A percentile compares a stretch with the other conserved stretches of the same genome.
These are phyloP conservation scores for Lycophotia porphyrea DNA, from an alignment of 2,888 invertebrate genomes.

Conservation along the genomic window DNA sequence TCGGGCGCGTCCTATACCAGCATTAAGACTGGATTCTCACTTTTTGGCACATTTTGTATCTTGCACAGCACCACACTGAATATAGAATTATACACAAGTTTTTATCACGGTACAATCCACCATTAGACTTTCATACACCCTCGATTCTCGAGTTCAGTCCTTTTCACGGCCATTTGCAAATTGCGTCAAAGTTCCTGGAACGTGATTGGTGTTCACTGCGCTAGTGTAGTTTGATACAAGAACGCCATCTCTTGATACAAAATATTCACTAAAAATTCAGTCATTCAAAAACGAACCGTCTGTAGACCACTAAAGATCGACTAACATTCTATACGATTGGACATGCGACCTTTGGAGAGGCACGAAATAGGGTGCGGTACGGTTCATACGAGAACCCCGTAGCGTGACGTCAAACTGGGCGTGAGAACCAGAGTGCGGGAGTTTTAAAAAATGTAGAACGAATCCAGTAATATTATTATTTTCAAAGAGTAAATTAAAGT, in stretches of 20 bases:
- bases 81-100: slow-evolving; percentile 83
- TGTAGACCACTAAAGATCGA: not conserved
- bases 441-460: slow-evolving; percentile 65
- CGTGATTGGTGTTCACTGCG: slow-evolving; percentile 87
- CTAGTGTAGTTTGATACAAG: slow-evolving; percentile 78
- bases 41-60: slow-evolving; percentile 90
- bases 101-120: slow-evolving; percentile 86
- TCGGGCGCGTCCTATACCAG: slow-evolving; percentile 86
- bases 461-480: slow-evolving; percentile 1
- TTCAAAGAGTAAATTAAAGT: not conserved
- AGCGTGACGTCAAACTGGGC: slow-evolving; percentile 90
- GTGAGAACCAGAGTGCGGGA: slow-evolving; percentile 83
- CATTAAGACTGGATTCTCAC: slow-evolving; percentile 89
- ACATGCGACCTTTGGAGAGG: slow-evolving; percentile 74
- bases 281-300: slow-evolving; percentile 69
- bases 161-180: slow-evolving; percentile 91
- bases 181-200: slow-evolving; percentile 89
- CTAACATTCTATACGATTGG: slow-evolving; percentile 33
- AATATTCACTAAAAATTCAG: slow-evolving; percentile 70
- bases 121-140: slow-evolving; percentile 88
- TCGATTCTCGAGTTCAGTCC: slow-evolving; percentile 88
- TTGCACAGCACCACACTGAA: slow-evolving; percentile 86
- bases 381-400: slow-evolving; percentile 86
- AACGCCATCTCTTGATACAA: slow-evolving; percentile 77
- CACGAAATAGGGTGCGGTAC: slow-evolving; percentile 87